A percentile compares a stretch with the other conserved stretches of the same genome.
Conservation (phyloP, 2,888 invertebrate species). For the Limenitis camilla region DNA sequence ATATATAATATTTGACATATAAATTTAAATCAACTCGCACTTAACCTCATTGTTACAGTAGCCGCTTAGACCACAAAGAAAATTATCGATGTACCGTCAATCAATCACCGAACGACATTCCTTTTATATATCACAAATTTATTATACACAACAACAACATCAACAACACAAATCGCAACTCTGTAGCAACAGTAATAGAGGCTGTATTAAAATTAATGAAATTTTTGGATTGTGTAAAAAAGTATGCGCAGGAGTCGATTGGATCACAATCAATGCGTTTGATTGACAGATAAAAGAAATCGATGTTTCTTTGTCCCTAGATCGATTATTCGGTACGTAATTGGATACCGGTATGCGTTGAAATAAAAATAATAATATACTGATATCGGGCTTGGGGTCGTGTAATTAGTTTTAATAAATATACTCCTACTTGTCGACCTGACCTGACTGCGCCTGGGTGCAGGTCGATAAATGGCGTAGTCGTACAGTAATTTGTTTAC, state of each 20-base stretch:
- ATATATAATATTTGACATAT: not conserved
- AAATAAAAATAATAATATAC: conserved; percentile 30
- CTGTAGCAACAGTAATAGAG: not conserved
- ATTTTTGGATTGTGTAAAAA: conserved; percentile 1
- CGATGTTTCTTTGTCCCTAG: conserved; percentile 50
- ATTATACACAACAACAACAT: conserved; percentile 32
- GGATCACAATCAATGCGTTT: conserved; percentile 55
- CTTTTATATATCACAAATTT: conserved; percentile 19
- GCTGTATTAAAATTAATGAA: not conserved
- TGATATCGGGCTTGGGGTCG: conserved; percentile 10
- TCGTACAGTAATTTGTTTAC: too few relatives aligned
- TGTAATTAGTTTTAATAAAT: conserved; percentile 14
- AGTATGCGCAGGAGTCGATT: conserved; percentile 30
- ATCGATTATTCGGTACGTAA: conserved; percentile 56
- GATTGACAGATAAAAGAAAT: conserved; percentile 66
- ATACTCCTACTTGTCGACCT: not conserved
- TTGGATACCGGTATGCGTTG: conserved; percentile 41
- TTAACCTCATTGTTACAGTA: conserved; percentile 33
- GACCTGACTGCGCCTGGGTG: too few relatives aligned
- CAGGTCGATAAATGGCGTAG: too few relatives aligned
- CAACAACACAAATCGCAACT: conserved; percentile 23
- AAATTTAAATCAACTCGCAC: not conserved
- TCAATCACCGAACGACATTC: conserved; percentile 39
- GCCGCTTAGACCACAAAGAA: conserved; percentile 48
- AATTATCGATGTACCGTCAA: conserved; percentile 56